phyloP scores from a whole-genome alignment of 1,140 invertebrate genomes.

The Heterodera schachtii region DNA sequence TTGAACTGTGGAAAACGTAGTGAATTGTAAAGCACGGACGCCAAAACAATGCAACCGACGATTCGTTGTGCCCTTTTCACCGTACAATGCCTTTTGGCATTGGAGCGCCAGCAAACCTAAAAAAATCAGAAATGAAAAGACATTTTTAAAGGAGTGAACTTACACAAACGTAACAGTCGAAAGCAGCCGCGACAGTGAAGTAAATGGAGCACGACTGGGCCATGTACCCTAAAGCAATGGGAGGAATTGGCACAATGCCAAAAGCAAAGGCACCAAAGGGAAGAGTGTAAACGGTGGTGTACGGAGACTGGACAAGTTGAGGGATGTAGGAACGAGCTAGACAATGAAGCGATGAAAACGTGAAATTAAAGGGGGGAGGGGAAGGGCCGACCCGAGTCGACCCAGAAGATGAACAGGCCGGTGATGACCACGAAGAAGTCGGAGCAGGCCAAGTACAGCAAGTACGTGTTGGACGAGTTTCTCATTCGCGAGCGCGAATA shows the following conservation, averaged over 20 bases:
- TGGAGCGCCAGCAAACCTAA: slow-evolving; percentile 56
- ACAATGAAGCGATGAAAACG: not conserved
- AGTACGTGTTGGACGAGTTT: slow-evolving; percentile 63
- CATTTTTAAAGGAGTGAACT: slow-evolving; percentile 11
- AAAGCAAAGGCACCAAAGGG: slow-evolving; percentile 12
- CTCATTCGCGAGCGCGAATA: slow-evolving; percentile 48
- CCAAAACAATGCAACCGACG: slow-evolving; percentile 41
- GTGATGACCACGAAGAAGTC: slow-evolving; percentile 64
- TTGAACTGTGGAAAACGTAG: slow-evolving; percentile 65
- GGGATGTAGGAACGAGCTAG: slow-evolving; percentile 63
- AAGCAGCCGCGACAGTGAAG: slow-evolving; percentile 64
- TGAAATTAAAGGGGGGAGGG: slow-evolving; percentile 41
- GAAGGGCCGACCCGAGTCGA: slow-evolving; percentile 57
- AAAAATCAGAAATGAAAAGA: slow-evolving; percentile 7
- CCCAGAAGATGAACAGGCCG: slow-evolving; percentile 65
- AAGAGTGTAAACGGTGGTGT: slow-evolving; percentile 53
- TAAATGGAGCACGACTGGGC: slow-evolving; percentile 64
- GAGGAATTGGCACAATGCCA: not conserved
- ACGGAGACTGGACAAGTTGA: slow-evolving; percentile 57
- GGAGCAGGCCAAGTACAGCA: slow-evolving; percentile 55
- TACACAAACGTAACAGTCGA: slow-evolving; percentile 63
- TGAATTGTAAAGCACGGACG: slow-evolving; percentile 64
- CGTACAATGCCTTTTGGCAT: slow-evolving; percentile 50
- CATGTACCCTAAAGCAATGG: slow-evolving; percentile 55
- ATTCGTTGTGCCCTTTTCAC: slow-evolving; percentile 56